Evolutionary conservation across 2,797 vertebrate genomes (phyloP).

Genomic region (Sandelia bainsii): DNA sequence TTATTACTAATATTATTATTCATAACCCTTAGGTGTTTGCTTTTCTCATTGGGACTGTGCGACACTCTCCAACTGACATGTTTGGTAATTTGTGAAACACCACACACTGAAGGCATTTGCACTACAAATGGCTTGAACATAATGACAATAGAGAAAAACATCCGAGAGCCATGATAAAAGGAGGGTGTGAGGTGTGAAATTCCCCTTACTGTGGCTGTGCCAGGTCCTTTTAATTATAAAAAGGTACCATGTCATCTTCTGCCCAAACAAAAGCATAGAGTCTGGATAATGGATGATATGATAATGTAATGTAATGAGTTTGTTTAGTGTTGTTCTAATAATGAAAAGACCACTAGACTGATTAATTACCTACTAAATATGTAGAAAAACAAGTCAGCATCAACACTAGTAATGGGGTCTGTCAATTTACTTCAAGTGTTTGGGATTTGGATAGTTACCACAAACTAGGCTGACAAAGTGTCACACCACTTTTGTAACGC

Average conservation of each 20-base stretch:
- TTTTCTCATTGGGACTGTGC: neutral
- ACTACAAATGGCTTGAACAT: neutral
- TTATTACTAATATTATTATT: conserved; percentile 1
- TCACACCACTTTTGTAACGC: conserved; percentile 3
- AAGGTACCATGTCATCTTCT: conserved; percentile 25
- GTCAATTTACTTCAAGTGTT: neutral
- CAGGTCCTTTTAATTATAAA: conserved; percentile 14
- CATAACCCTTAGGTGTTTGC: neutral
- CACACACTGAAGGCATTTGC: neutral
- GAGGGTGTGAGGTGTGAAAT: conserved; percentile 45
- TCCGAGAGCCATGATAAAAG: conserved; percentile 25
- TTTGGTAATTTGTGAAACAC: neutral
- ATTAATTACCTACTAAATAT: neutral
- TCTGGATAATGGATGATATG: neutral
- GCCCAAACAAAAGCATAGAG: neutral
- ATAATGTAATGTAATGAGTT: neutral
- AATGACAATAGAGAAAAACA: conserved; percentile 5
- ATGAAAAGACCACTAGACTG: neutral
- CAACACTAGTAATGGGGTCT: neutral
- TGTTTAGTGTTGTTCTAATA: neutral
- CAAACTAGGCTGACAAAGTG: neutral
- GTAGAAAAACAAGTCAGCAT: neutral
- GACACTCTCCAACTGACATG: conserved; percentile 4
- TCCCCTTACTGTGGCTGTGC: conserved; percentile 40
- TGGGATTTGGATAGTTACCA: neutral